Conservation (phyloP, 1,140 invertebrate species). For the Conus ventricosus region DNA sequence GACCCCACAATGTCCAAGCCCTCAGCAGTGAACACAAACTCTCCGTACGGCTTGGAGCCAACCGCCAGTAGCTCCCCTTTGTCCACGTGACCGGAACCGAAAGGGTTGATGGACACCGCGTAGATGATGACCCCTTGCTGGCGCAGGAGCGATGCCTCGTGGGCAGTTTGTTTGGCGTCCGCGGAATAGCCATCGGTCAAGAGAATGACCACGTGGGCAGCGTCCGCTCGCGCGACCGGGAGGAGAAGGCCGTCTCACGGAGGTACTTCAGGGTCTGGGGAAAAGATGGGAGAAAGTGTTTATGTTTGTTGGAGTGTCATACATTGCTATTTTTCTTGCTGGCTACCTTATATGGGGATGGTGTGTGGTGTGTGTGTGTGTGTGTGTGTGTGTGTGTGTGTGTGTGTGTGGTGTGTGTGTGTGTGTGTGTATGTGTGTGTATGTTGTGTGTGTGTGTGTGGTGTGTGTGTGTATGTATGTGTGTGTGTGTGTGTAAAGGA, state of each 20-base stretch:
- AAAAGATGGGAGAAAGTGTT: background rate
- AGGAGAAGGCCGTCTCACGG: constrained; percentile 41
- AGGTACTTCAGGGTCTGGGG: constrained; percentile 43
- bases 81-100: constrained; percentile 28
- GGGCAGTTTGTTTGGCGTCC: constrained; percentile 29
- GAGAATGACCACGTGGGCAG: constrained; percentile 52
- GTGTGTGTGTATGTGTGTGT: no score
- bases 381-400: no score
- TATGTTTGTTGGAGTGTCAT: background rate
- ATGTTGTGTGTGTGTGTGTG: no score
- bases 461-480: no score
- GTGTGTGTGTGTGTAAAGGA: no score
- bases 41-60: constrained; percentile 27
- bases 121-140: constrained; percentile 50
- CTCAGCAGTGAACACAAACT: constrained; percentile 29
- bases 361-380: no score
- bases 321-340: no score
- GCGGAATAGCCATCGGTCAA: constrained; percentile 52
- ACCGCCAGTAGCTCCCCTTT: constrained; percentile 46
- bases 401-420: no score
- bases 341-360: no score
- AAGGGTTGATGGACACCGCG: constrained; percentile 46
- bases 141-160: constrained; percentile 45
- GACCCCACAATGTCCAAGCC: constrained; percentile 33
- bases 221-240: constrained; percentile 34